A percentile compares a stretch with the other conserved stretches of the same genome.
Evolutionary conservation across 2,113 vertebrate genomes (phyloP).

Genomic region (Sinocyclocheilus anophthalmus): DNA sequence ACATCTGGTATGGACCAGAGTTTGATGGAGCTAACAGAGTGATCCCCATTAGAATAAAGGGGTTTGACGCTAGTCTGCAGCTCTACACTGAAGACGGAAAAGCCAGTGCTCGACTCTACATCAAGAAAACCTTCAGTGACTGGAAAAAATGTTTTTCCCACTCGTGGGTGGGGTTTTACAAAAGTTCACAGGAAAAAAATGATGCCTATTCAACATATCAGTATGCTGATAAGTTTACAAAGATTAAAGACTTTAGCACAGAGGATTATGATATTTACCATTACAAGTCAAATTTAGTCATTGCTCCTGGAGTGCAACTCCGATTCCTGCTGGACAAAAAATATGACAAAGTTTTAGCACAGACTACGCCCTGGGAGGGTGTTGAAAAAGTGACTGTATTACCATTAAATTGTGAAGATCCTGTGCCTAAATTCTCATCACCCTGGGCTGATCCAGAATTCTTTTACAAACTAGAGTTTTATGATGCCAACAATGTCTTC

Average conservation of each 20-base stretch:
- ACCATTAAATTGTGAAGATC: not conserved
- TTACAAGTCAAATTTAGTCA: not conserved
- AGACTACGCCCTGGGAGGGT: not conserved
- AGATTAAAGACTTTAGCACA: not conserved
- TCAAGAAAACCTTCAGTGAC: conserved; percentile 31
- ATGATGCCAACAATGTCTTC: not conserved
- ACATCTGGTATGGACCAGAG: conserved; percentile 28
- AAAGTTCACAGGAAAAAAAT: not conserved
- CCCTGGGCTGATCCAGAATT: not conserved
- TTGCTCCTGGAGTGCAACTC: conserved; percentile 37
- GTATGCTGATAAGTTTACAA: not conserved
- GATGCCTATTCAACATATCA: not conserved
- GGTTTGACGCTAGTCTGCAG: conserved; percentile 15
- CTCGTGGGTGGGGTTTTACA: conserved; percentile 47
- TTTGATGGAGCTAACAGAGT: conserved; percentile 14
- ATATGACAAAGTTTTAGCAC: not conserved
- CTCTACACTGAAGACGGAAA: conserved; percentile 27
- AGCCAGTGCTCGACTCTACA: conserved; percentile 42
- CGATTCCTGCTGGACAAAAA: conserved; percentile 16
- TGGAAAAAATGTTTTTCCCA: conserved; percentile 8
- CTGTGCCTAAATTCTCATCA: not conserved
- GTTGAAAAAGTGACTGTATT: not conserved
- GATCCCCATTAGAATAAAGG: not conserved
- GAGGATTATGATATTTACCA: conserved; percentile 30
- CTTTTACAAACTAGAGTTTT: not conserved